phyloP scores from a whole-genome alignment of 2,113 vertebrate genomes.

The Myotis lucifugus region DNA sequence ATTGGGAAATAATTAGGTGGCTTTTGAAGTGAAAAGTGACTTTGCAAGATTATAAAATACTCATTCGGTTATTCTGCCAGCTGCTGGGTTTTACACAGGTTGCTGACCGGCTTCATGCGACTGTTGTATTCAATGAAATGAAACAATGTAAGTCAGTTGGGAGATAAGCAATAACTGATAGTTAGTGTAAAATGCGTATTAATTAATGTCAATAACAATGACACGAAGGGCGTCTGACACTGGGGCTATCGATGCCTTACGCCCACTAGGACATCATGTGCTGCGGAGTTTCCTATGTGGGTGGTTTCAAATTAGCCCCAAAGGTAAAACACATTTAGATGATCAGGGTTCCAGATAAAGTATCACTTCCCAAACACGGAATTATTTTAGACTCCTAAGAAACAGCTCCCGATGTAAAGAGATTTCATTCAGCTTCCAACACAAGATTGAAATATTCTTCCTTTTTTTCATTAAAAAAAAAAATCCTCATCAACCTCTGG shows the following conservation, averaged over 20 bases:
- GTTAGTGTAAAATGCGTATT: background rate
- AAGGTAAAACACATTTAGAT: conserved; percentile 40
- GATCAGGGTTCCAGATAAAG: background rate
- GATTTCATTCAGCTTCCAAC: conserved; percentile 45
- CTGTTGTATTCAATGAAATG: background rate
- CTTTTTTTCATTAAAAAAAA: background rate
- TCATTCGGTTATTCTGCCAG: background rate
- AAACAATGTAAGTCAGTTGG: background rate
- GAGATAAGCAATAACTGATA: background rate
- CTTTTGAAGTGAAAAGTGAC: background rate
- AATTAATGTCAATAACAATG: background rate
- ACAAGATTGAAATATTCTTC: background rate
- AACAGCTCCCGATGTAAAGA: background rate
- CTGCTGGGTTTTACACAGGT: background rate
- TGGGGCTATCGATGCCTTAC: background rate
- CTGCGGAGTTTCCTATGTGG: background rate
- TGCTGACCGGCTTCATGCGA: background rate
- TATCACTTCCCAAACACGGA: background rate
- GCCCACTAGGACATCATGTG: background rate
- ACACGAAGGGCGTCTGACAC: background rate
- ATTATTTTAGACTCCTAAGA: conserved; percentile 16
- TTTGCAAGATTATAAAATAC: background rate
- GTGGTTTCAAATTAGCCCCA: conserved; percentile 12
- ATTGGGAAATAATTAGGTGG: background rate
- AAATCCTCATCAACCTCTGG: background rate